Evolutionary conservation across 2,797 vertebrate genomes (phyloP).

Genomic region (Myotis pilosus): DNA sequence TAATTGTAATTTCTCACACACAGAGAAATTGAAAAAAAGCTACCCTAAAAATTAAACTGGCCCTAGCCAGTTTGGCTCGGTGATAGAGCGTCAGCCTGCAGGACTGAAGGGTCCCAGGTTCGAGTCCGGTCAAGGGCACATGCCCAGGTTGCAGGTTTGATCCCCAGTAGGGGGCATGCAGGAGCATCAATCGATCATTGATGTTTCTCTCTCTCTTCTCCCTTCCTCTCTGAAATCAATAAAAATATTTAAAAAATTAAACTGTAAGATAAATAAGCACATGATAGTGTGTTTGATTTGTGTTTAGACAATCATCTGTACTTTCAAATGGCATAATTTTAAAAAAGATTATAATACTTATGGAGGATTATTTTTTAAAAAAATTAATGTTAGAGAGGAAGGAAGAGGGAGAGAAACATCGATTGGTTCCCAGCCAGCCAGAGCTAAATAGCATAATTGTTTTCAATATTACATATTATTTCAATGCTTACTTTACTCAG

Average conservation of each 20-base stretch:
- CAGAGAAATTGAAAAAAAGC: not conserved
- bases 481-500: not conserved
- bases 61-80: too few relatives aligned
- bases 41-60: constrained; percentile 61
- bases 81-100: too few relatives aligned
- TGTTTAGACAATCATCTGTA: not conserved
- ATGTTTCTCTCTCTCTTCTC: too few relatives aligned
- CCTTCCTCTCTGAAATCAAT: too few relatives aligned
- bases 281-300: constrained; percentile 21
- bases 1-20: constrained; percentile 65
- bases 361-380: not conserved
- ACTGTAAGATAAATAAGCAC: constrained; percentile 41
- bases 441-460: not conserved
- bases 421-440: not conserved
- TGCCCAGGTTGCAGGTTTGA: too few relatives aligned
- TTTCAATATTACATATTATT: not conserved
- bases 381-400: not conserved
- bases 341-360: not conserved
- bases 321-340: not conserved
- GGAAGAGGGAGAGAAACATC: not conserved
- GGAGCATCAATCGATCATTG: too few relatives aligned
- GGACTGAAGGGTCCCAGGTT: too few relatives aligned
- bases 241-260: constrained; percentile 46
- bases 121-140: too few relatives aligned
- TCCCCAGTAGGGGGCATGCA: too few relatives aligned